Conservation (phyloP, 2,888 invertebrate species). For the Tetropium fuscum region DNA sequence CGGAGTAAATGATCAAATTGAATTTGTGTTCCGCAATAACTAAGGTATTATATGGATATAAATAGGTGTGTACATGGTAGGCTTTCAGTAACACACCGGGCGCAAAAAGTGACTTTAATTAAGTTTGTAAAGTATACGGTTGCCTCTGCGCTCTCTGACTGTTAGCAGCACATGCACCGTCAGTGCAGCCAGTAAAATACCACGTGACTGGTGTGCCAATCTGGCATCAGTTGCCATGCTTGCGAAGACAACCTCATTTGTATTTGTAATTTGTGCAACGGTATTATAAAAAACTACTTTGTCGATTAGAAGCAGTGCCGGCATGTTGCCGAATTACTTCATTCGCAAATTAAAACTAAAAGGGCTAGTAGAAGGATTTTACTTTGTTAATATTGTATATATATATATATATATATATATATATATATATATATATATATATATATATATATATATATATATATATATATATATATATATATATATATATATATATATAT, state of each 20-base stretch:
- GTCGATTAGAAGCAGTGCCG: constrained; percentile 12
- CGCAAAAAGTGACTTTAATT: constrained; percentile 36
- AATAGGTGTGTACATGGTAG: constrained; percentile 16
- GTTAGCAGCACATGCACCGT: constrained; percentile 31
- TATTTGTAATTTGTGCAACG: constrained; percentile 24
- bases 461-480: too few species aligned
- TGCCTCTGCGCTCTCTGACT: constrained; percentile 25
- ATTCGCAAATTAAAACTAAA: too few species aligned
- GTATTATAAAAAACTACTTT: constrained; percentile 15
- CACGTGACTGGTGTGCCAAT: constrained; percentile 27
- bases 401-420: too few species aligned
- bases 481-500: too few species aligned
- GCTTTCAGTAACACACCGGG: constrained; percentile 15
- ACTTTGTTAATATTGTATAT: too few species aligned
- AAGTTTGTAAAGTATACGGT: constrained; percentile 35
- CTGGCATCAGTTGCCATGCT: constrained; percentile 11
- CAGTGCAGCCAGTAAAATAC: constrained; percentile 24
- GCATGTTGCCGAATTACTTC: constrained; percentile 10
- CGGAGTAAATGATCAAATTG: constrained; percentile 10
- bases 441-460: too few species aligned
- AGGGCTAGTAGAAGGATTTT: too few species aligned
- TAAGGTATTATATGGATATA: constrained; percentile 15
- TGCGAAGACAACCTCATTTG: constrained; percentile 22
- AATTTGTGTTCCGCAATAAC: background rate
- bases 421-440: too few species aligned